Conservation (phyloP, 1,140 invertebrate genomes). For the Nautilus pompilius region DNA sequence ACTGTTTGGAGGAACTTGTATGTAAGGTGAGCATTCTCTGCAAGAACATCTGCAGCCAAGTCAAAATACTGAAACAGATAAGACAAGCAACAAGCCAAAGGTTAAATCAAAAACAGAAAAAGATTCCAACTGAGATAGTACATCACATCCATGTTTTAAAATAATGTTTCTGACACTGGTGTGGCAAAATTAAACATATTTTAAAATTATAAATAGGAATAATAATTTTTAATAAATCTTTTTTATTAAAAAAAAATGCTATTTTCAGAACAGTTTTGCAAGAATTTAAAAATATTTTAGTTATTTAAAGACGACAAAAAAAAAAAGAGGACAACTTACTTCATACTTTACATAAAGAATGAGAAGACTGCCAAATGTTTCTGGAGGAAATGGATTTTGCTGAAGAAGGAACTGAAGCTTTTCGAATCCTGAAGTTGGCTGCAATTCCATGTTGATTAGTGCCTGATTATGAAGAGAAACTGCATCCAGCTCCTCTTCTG, state of each 20-base stretch:
- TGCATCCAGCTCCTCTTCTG: slow-evolving; percentile 96
- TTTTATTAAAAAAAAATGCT: too few relatives aligned
- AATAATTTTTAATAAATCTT: too few relatives aligned
- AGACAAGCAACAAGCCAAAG: neutral
- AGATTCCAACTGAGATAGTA: neutral
- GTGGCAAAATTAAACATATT: neutral
- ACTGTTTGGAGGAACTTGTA: slow-evolving; percentile 93
- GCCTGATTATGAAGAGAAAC: slow-evolving; percentile 98
- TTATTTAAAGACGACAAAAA: neutral
- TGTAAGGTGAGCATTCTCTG: slow-evolving; percentile 95
- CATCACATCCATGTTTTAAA: neutral
- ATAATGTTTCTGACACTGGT: neutral
- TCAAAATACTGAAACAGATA: slow-evolving; percentile 74
- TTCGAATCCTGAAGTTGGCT: slow-evolving; percentile 91
- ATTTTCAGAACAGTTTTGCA: too few relatives aligned
- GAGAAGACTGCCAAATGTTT: slow-evolving; percentile 95
- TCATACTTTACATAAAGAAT: slow-evolving; percentile 94
- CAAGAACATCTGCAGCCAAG: slow-evolving; percentile 94
- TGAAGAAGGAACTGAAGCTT: slow-evolving; percentile 96
- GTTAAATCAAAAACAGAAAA: slow-evolving; percentile 5
- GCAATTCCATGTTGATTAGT: slow-evolving; percentile 86
- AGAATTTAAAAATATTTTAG: neutral
- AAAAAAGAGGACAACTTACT: slow-evolving; percentile 32
- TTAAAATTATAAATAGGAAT: neutral
- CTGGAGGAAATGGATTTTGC: slow-evolving; percentile 90